Conservation (phyloP, 2,113 vertebrate genomes). For the Alethe castanea region DNA sequence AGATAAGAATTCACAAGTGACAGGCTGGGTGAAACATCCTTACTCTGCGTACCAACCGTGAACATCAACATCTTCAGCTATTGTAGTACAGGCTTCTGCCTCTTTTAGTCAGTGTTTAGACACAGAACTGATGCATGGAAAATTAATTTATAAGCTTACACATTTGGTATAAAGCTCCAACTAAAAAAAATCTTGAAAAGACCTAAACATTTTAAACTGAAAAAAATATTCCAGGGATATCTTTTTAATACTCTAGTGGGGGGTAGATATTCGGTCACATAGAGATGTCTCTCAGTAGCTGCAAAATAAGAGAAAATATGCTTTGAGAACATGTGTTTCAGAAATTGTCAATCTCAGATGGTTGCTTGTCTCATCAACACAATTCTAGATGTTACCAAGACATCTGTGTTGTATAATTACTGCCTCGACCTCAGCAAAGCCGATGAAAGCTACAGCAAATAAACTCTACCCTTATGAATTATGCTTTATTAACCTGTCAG, state of each 20-base stretch:
- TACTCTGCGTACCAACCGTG: background rate
- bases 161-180: background rate
- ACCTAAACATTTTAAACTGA: background rate
- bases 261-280: background rate
- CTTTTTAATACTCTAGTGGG: background rate
- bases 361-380: constrained; percentile 3
- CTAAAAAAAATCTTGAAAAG: background rate
- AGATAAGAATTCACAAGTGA: background rate
- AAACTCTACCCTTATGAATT: constrained; percentile 31
- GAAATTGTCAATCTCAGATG: background rate
- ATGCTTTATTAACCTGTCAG: constrained; percentile 48
- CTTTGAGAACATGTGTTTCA: background rate
- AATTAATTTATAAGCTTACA: background rate
- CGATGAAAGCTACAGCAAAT: constrained; percentile 38
- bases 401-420: constrained; percentile 42
- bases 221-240: background rate
- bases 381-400: background rate
- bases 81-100: background rate
- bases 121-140: background rate
- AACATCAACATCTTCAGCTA: background rate
- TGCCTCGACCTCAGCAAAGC: background rate
- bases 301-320: background rate
- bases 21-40: background rate
- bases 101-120: background rate
- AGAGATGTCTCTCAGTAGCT: background rate